phyloP scores from a whole-genome alignment of 2,888 invertebrate species.

The Drosophila phalerata region DNA sequence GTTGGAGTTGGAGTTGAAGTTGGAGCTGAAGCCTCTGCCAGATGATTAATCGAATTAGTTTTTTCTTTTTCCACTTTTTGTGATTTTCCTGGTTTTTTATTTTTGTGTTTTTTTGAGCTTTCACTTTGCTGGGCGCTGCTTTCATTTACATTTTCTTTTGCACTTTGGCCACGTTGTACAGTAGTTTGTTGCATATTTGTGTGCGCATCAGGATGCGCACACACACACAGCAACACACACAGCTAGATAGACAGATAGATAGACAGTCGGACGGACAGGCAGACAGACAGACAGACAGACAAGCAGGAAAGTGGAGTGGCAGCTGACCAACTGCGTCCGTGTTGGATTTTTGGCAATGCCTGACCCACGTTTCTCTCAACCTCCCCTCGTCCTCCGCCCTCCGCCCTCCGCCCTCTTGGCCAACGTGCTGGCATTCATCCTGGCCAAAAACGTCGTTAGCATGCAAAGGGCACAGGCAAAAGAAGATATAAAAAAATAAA shows the following conservation, averaged over 20 bases:
- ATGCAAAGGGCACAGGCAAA: constrained; percentile 47
- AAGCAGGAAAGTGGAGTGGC: constrained; percentile 55
- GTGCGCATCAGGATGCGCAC: constrained; percentile 55
- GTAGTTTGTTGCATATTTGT: constrained; percentile 76
- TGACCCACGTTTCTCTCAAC: neutral
- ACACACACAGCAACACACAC: constrained; percentile 25
- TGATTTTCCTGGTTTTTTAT: constrained; percentile 4
- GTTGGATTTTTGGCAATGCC: constrained; percentile 69
- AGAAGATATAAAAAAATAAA: too few species aligned
- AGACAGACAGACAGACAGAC: neutral
- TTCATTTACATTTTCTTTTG: constrained; percentile 81
- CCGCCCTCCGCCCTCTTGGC: constrained; percentile 2
- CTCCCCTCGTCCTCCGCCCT: neutral
- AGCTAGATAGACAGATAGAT: constrained; percentile 18
- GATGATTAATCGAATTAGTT: constrained; percentile 80
- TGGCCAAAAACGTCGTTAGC: constrained; percentile 70
- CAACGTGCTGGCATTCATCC: constrained; percentile 58
- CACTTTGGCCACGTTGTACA: constrained; percentile 56
- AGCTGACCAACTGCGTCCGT: constrained; percentile 80
- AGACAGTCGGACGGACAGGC: neutral
- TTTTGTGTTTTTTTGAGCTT: constrained; percentile 32
- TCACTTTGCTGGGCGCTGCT: constrained; percentile 60
- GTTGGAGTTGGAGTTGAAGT: neutral
- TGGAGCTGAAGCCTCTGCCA: constrained; percentile 33
- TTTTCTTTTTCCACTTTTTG: constrained; percentile 62